These are phyloP conservation scores for Triplophysa dalaica DNA, from an alignment of 2,113 vertebrate species.

Conservation along the genomic window DNA sequence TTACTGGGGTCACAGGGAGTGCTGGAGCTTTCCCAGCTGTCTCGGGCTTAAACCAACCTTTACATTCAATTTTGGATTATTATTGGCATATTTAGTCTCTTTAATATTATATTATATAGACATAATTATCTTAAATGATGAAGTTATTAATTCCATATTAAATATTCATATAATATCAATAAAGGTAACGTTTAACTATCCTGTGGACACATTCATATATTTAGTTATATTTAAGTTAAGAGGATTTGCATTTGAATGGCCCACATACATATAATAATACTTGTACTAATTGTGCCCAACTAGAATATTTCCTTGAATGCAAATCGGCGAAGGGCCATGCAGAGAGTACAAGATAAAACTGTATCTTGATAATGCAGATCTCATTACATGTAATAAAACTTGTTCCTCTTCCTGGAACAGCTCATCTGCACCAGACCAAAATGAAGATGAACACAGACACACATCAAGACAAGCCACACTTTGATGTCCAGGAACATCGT, in stretches of 20 bases:
- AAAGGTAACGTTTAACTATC: too few species aligned
- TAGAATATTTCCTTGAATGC: background rate
- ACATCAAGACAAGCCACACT: background rate
- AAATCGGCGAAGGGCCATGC: background rate
- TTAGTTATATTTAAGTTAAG: background rate
- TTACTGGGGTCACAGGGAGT: too few species aligned
- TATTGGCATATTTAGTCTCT: too few species aligned
- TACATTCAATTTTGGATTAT: too few species aligned
- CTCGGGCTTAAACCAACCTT: too few species aligned
- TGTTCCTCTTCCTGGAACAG: background rate
- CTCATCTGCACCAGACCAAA: background rate
- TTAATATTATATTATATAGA: too few species aligned
- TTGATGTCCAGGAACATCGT: background rate
- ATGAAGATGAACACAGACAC: background rate
- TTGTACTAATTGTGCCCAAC: background rate
- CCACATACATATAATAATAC: background rate
- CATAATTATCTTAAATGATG: too few species aligned
- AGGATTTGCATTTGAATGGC: slow-evolving; percentile 6
- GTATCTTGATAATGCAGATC: slow-evolving; percentile 9
- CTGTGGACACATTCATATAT: background rate
- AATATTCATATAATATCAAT: too few species aligned
- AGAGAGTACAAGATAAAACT: background rate
- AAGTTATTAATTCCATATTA: too few species aligned
- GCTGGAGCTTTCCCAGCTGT: too few species aligned
- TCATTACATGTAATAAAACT: slow-evolving; percentile 7